Conservation (phyloP, 2,113 vertebrate species). For the Chaetura pelagica region DNA sequence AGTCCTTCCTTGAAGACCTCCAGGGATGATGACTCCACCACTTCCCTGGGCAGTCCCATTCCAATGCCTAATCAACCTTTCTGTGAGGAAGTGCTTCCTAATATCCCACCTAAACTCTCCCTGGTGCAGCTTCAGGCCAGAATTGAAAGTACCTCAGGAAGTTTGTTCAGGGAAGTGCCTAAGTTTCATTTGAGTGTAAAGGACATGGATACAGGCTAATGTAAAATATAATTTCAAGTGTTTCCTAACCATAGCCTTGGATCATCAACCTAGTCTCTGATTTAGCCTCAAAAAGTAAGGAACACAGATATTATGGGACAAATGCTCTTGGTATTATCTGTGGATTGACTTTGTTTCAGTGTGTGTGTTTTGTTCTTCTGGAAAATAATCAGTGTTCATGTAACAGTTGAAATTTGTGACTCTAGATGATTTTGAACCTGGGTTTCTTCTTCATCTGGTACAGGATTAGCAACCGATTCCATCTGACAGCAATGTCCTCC, state of each 20-base stretch:
- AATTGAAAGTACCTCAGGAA: neutral
- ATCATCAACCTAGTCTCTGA: neutral
- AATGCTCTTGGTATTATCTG: neutral
- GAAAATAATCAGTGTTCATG: neutral
- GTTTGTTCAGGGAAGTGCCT: neutral
- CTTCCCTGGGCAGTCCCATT: no score
- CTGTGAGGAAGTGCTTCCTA: no score
- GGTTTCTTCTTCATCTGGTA: neutral
- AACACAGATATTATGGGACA: neutral
- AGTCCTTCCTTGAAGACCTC: no score
- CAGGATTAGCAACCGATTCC: neutral
- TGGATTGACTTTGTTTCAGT: neutral
- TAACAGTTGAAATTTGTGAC: neutral
- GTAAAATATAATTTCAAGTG: neutral
- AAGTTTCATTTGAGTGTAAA: neutral
- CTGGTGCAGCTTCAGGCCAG: no score
- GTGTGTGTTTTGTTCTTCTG: accelerated
- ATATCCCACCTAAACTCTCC: no score
- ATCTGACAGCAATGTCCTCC: neutral
- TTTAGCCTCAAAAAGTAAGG: neutral
- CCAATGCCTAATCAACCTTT: no score
- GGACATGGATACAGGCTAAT: neutral
- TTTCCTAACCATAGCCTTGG: neutral
- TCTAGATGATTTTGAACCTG: neutral
- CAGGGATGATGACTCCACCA: no score